Evolutionary conservation across 1,140 invertebrate species (phyloP), one percentile per base, ranked within the genome.

Genomic region (Sinonovacula constricta): DNA sequence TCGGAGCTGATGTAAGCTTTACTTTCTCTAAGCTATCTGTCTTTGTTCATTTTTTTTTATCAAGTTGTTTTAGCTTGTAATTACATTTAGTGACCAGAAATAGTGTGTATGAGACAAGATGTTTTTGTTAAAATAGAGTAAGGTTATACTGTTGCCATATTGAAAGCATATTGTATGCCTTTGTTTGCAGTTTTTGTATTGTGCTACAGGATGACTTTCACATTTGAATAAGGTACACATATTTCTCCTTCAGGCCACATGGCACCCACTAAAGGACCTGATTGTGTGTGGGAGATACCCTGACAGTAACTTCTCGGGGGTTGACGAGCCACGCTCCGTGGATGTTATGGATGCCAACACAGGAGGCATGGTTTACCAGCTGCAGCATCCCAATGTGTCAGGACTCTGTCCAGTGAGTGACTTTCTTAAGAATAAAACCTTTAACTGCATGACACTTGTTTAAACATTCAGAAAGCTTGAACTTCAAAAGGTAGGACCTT

Each of bases 231-330:
- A n/a, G n/a, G n/a, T n/a, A n/a, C n/a, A n/a, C n/a, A n/a, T n/a
- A n/a, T n/a, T n/a, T n/a, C n/a, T n/a, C 69, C 60, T 86, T 2
- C 68, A 91, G 88, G 90, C 90, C 15, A 81, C 82, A 12, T 92
- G 91, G 91, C 89, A 91, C 76, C 90, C 91, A 4, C 72, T 91
- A 26, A 80, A 86, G 67, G 91, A 92, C 76, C 63, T 91, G 30
- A 84, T 90, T 22, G 87, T 91, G 2, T 86, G 90, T 63, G 90
- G 91, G 0, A 79, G 90, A 18, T 91, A 90, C 76, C 91, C 90
- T 15, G 87, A 89, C 75, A 82, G 79, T 0, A 83, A 81, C 10
- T 80, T 88, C 18, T 71, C 79, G 51, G 83, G 80, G 28, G 86
- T 85, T 51, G 66, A 84, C 1, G 86, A 90, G 53, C 63, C 65